A percentile compares a stretch with the other conserved stretches of the same genome.
These are phyloP conservation scores for Mimas tiliae DNA, from an alignment of 2,888 invertebrate species.

Conservation along the genomic window DNA sequence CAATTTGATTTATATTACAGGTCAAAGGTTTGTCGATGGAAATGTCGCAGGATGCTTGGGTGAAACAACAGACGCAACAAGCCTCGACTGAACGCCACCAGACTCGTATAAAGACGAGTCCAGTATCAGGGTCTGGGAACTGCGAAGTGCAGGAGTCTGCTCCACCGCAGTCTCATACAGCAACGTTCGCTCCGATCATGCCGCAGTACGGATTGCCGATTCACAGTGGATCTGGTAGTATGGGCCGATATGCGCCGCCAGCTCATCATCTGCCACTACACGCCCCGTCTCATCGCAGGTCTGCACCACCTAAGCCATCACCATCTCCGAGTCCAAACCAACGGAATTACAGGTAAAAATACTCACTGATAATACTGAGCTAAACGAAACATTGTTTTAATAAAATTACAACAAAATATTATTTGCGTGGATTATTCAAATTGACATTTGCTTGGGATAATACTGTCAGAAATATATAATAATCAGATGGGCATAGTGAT, in stretches of 20 bases:
- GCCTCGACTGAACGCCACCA: constrained; percentile 70
- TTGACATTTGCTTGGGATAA: too few relatives aligned
- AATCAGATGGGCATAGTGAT: too few relatives aligned
- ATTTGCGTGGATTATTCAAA: too few relatives aligned
- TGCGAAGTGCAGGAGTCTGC: constrained; percentile 86
- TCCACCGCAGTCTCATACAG: constrained; percentile 65
- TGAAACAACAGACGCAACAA: constrained; percentile 79
- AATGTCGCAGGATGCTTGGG: constrained; percentile 81
- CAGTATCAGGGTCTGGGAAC: constrained; percentile 73
- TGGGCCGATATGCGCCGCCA: constrained; percentile 81
- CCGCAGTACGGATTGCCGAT: constrained; percentile 72
- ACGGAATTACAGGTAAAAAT: constrained; percentile 81
- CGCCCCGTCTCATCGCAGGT: constrained; percentile 74
- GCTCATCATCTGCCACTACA: constrained; percentile 85
- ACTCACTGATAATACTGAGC: background rate
- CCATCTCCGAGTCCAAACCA: constrained; percentile 83
- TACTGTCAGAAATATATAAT: too few relatives aligned
- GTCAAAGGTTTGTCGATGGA: constrained; percentile 82
- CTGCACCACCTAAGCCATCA: constrained; percentile 78
- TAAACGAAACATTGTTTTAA: too few relatives aligned
- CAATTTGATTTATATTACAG: constrained; percentile 52
- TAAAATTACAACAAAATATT: too few relatives aligned
- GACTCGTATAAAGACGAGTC: constrained; percentile 77
- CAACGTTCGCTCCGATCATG: constrained; percentile 77
- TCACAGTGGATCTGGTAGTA: constrained; percentile 64